phyloP scores from a whole-genome alignment of 2,113 vertebrate species.

The Aptenodytes forsteri region DNA sequence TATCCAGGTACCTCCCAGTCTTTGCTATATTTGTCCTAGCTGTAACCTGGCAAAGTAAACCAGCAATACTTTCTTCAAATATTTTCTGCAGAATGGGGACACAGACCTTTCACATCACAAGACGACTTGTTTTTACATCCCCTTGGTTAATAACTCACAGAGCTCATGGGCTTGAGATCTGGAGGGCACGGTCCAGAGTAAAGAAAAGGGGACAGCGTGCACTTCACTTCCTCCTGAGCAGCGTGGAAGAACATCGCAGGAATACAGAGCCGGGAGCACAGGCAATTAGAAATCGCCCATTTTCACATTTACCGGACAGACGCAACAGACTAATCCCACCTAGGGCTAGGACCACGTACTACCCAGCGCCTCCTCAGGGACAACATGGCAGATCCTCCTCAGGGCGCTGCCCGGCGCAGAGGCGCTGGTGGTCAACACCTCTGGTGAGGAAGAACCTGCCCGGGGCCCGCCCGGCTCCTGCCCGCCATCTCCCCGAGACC shows the following conservation, averaged over 20 bases:
- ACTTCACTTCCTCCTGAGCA: background rate
- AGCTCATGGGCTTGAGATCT: fast-evolving
- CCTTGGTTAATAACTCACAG: background rate
- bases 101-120: background rate
- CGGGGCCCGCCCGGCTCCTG: background rate
- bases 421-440: fast-evolving
- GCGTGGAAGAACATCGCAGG: fast-evolving
- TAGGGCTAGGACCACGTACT: fast-evolving
- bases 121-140: background rate
- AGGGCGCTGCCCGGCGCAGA: background rate
- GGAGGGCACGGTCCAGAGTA: fast-evolving
- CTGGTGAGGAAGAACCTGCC: fast-evolving
- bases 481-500: fast-evolving
- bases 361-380: background rate
- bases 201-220: too few species aligned
- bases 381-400: background rate
- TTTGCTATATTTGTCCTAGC: background rate
- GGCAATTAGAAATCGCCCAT: fast-evolving
- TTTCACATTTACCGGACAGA: background rate
- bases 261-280: fast-evolving
- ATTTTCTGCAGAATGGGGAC: fast-evolving
- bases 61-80: background rate
- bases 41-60: background rate
- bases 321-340: fast-evolving
- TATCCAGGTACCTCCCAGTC: background rate